Percentiles rank a stretch among this genome's conserved stretches.
phyloP scores from a whole-genome alignment of 2,113 vertebrate species.

The Oncorhynchus tshawytscha region DNA sequence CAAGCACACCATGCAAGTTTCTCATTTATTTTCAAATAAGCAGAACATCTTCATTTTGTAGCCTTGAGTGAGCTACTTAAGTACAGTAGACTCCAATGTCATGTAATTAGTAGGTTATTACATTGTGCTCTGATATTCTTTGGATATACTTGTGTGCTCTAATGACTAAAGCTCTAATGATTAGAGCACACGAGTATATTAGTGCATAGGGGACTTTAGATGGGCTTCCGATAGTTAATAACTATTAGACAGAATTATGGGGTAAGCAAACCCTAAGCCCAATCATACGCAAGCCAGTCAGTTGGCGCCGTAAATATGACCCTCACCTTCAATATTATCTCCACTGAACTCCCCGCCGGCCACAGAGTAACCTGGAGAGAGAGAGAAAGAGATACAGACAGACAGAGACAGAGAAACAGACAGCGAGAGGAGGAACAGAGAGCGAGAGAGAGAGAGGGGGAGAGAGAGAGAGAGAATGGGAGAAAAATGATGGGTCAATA shows the following conservation, averaged over 20 bases:
- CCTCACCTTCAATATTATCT: constrained; percentile 83
- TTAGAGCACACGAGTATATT: too few relatives aligned
- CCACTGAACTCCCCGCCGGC: constrained; percentile 86
- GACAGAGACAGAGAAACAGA: background rate
- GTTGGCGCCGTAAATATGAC: constrained; percentile 49
- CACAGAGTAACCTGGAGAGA: constrained; percentile 82
- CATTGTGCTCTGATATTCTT: too few relatives aligned
- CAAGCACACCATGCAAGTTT: too few relatives aligned
- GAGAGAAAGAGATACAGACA: background rate
- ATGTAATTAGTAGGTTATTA: too few relatives aligned
- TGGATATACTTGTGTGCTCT: too few relatives aligned
- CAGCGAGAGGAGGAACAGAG: background rate
- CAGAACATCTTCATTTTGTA: too few relatives aligned
- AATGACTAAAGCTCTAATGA: too few relatives aligned
- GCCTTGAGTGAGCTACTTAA: too few relatives aligned
- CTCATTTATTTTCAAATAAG: too few relatives aligned
- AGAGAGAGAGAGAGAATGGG: background rate
- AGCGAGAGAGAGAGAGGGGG: background rate
- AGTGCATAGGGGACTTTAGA: background rate
- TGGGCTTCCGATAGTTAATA: constrained; percentile 8
- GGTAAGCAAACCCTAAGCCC: constrained; percentile 28
- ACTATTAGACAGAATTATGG: constrained; percentile 11
- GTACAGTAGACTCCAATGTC: too few relatives aligned
- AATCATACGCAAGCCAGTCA: constrained; percentile 20
- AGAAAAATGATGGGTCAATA: background rate